Evolutionary conservation across 1,140 invertebrate genomes (phyloP).

Genomic region (Drosophila mayri): DNA sequence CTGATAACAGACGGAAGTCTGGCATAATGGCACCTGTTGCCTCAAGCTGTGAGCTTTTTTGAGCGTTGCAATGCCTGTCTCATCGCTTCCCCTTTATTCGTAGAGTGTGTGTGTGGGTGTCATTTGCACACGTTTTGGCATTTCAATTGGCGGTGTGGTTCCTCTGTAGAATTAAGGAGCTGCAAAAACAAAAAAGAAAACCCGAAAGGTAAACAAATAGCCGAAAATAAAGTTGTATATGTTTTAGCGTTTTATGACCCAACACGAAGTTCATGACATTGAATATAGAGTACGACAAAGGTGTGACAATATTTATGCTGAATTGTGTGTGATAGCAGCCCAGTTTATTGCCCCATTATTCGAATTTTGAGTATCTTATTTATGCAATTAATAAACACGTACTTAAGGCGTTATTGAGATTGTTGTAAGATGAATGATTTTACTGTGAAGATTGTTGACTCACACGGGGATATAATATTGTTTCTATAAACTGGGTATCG

Average conservation of each 20-base stretch:
- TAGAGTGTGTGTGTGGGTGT: constrained; percentile 19
- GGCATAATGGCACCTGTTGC: constrained; percentile 61
- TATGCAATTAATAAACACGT: constrained; percentile 47
- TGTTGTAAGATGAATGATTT: constrained; percentile 23
- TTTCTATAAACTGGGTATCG: neutral
- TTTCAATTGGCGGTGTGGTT: constrained; percentile 53
- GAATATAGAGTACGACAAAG: constrained; percentile 53
- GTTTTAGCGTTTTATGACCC: constrained; percentile 73
- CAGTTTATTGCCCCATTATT: constrained; percentile 61
- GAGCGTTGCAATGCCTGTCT: constrained; percentile 31
- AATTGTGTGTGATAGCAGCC: neutral
- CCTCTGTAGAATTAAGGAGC: constrained; percentile 55
- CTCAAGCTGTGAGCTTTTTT: constrained; percentile 47
- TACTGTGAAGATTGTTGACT: neutral
- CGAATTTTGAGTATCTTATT: constrained; percentile 36
- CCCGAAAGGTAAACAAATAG: constrained; percentile 56
- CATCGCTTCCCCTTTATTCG: constrained; percentile 25
- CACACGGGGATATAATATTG: neutral
- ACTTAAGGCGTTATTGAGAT: constrained; percentile 37
- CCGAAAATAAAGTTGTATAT: constrained; percentile 47
- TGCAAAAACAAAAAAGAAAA: constrained; percentile 51
- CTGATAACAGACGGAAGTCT: constrained; percentile 75
- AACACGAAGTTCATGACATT: constrained; percentile 76
- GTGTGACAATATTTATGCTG: constrained; percentile 57
- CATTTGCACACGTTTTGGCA: constrained; percentile 66